phyloP scores from a whole-genome alignment of 2,888 invertebrate genomes.

The Autographa pulchrina region DNA sequence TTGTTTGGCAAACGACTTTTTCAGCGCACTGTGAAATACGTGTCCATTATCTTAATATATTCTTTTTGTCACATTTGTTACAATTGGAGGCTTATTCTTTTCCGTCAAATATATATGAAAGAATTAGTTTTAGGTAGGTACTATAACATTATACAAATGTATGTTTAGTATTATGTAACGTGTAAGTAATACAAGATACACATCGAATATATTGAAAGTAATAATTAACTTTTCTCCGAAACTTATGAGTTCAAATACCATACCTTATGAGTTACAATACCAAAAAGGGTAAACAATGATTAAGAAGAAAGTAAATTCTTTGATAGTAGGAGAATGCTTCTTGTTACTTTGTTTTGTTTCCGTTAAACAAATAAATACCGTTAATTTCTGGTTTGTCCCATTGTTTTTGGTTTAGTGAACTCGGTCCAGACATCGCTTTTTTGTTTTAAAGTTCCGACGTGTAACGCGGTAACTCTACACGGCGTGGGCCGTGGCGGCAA shows the following conservation, averaged over 20 bases:
- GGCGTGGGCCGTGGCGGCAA: conserved; percentile 48
- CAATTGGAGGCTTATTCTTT: background rate
- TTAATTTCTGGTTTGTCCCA: conserved; percentile 67
- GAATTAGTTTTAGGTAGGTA: too few species aligned
- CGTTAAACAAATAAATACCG: conserved; percentile 61
- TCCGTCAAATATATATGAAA: background rate
- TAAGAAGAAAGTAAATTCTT: conserved; percentile 28
- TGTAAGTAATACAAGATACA: background rate
- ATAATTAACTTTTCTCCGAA: conserved; percentile 1
- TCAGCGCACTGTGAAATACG: conserved; percentile 4
- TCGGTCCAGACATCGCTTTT: conserved; percentile 62
- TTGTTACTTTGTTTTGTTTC: conserved; percentile 39
- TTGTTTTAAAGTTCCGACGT: conserved; percentile 67
- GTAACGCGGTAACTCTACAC: conserved; percentile 71
- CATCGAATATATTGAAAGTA: background rate
- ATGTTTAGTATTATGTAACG: background rate
- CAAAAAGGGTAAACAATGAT: conserved; percentile 33
- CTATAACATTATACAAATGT: background rate
- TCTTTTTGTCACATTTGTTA: background rate
- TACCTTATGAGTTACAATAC: conserved; percentile 20
- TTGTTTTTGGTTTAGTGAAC: conserved; percentile 78
- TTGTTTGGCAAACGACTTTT: conserved; percentile 1
- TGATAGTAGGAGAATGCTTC: conserved; percentile 27
- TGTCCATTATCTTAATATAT: conserved; percentile 4
- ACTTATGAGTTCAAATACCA: conserved; percentile 11